Conservation (phyloP, 2,113 vertebrate genomes). For the Lepus timidus region DNA sequence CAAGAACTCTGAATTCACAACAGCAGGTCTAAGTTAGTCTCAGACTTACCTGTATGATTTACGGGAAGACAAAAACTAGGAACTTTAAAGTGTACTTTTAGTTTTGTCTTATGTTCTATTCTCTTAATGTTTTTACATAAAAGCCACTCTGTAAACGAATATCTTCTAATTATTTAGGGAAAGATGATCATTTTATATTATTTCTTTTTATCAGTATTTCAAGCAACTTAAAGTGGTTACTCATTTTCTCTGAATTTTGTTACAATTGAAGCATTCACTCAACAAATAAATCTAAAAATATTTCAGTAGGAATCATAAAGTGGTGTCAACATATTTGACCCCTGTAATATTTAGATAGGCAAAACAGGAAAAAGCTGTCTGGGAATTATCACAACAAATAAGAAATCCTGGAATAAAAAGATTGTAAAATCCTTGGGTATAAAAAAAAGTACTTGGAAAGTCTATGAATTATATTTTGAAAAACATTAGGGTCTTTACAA, state of each 20-base stretch:
- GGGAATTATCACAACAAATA: neutral
- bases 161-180: neutral
- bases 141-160: neutral
- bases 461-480: slow-evolving; percentile 7
- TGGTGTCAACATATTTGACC: neutral
- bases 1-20: neutral
- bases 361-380: neutral
- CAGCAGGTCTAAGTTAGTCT: neutral
- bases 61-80: neutral
- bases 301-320: neutral
- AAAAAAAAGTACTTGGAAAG: neutral
- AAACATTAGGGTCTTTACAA: neutral
- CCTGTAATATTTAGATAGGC: neutral
- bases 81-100: neutral
- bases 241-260: neutral
- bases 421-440: neutral
- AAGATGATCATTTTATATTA: neutral
- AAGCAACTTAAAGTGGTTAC: neutral
- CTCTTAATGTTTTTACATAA: neutral
- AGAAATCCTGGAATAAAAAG: neutral
- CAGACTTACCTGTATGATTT: neutral
- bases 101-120: neutral
- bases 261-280: neutral
- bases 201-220: slow-evolving; percentile 13
- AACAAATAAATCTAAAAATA: neutral